A percentile compares a stretch with the other conserved stretches of the same genome.
These are phyloP conservation scores for Melanostoma mellinum DNA, from an alignment of 2,888 invertebrate species.

Conservation along the genomic window DNA sequence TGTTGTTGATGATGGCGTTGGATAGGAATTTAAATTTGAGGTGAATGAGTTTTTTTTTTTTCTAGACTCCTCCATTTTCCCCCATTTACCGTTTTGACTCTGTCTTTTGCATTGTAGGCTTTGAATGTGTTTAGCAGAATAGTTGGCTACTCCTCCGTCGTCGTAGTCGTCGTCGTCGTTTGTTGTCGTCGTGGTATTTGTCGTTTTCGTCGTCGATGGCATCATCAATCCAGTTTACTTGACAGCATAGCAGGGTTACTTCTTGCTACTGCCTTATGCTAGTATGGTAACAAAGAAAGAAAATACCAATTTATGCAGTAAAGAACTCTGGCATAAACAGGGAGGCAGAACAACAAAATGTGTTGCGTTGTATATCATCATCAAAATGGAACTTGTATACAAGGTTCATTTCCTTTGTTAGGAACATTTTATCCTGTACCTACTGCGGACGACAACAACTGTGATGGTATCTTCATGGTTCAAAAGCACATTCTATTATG, in stretches of 20 bases:
- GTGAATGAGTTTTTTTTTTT: conserved; percentile 59
- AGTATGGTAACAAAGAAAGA: conserved; percentile 42
- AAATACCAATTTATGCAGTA: conserved; percentile 58
- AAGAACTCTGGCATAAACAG: conserved; percentile 41
- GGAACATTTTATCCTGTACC: conserved; percentile 54
- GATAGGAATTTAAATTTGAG: conserved; percentile 66
- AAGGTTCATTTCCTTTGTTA: conserved; percentile 65
- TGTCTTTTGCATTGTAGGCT: conserved; percentile 28
- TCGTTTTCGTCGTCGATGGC: conserved; percentile 48
- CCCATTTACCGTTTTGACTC: conserved; percentile 45
- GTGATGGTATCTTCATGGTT: conserved; percentile 41
- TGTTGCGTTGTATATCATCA: conserved; percentile 46
- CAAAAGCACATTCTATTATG: conserved; percentile 37
- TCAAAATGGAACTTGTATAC: conserved; percentile 61
- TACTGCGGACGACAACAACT: conserved; percentile 32
- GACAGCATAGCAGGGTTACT: conserved; percentile 53
- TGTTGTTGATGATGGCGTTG: conserved; percentile 52
- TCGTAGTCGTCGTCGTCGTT: conserved; percentile 6
- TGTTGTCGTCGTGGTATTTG: conserved; percentile 12
- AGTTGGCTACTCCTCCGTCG: conserved; percentile 9
- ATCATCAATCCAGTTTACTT: conserved; percentile 67
- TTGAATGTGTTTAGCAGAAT: conserved; percentile 15
- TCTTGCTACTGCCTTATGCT: background rate
- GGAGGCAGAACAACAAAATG: conserved; percentile 9
- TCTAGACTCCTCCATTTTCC: conserved; percentile 37